Base-by-base conservation (phyloP, 2,888 invertebrate genomes). In the Eilema sororculum region DNA sequence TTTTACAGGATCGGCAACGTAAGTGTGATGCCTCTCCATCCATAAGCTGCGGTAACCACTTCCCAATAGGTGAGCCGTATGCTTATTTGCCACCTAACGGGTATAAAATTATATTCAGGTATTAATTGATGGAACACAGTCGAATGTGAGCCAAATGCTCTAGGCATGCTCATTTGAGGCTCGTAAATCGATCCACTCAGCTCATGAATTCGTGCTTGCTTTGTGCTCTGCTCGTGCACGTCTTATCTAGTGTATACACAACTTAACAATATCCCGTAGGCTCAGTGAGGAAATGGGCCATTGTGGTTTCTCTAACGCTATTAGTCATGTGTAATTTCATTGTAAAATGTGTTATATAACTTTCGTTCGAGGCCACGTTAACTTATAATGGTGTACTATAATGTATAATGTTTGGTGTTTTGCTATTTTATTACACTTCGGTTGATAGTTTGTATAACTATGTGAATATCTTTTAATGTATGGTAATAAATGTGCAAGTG, bases 291-390 rank as follows among this genome's bases (percentile, higher is more conserved):
- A 69, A 69, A 72, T 67, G 52, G 69, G 56, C 63, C 52, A 37
- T 59, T 58, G 67, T 60, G 68, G 64, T 62, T 65, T 25, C 30
- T 57, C 25, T 30, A 63, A 22, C 16, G 65, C 30, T 33, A 60
- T 69, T 69, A 69, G 25, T 69, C 65, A 65, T 65, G 28, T 28
- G 22, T 63, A 67, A 62, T 62, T 63, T 59, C 58, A 58, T 37
- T 22, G 46, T 59, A 41, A 28, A 58, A 60, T 16, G 28, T 65
- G 46, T 37, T 41, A 24, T 57, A 28, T 33, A 37, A 56, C 13
- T 16, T 65, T 24, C 16, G 24, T 57, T 52, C 20, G 52, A 52
- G n/a, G 52, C 33, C 33, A 57, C 16, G n/a, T 22, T 65, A 8
- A 65, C 22, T 20, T 24, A 52, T 65, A 56, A 28, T 65, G 25